Conservation (phyloP, 2,797 vertebrate species). For the Chelidonichthys spinosus region DNA sequence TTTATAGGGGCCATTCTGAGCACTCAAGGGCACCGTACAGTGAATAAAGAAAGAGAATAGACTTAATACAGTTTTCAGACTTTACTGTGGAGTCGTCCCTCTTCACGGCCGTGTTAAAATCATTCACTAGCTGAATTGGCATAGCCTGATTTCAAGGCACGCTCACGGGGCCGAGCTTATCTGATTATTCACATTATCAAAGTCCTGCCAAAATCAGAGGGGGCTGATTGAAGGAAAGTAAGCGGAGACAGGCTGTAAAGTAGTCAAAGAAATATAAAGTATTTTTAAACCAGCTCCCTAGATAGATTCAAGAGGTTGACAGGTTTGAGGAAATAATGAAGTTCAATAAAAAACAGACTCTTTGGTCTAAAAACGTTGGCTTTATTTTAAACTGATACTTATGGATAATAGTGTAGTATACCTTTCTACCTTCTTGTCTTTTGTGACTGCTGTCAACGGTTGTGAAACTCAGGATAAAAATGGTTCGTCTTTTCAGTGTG, state of each 20-base stretch:
- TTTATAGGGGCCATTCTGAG: too few relatives aligned
- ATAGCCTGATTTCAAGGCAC: constrained; percentile 47
- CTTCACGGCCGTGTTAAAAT: constrained; percentile 42
- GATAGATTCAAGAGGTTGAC: constrained; percentile 47
- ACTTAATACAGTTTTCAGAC: constrained; percentile 12
- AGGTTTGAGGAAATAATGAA: constrained; percentile 41
- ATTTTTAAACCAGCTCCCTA: constrained; percentile 60
- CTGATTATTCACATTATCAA: constrained; percentile 72
- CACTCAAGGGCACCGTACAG: too few relatives aligned
- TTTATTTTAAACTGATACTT: constrained; percentile 35
- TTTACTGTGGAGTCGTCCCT: constrained; percentile 15
- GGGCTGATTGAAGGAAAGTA: constrained; percentile 39
- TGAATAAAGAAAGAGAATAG: too few relatives aligned
- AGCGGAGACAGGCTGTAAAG: constrained; percentile 31
- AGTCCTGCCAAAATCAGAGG: constrained; percentile 63
- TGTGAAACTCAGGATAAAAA: neutral
- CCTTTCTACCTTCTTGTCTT: constrained; percentile 17
- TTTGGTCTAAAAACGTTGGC: constrained; percentile 61
- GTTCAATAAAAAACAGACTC: constrained; percentile 50
- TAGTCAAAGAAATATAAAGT: constrained; percentile 43
- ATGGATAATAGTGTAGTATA: constrained; percentile 8
- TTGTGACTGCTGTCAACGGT: constrained; percentile 13
- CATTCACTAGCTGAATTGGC: constrained; percentile 54
- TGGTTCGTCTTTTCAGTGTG: neutral
- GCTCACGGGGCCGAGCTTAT: constrained; percentile 48